Base-by-base conservation (phyloP, 2,888 invertebrate species). In the Leptogaster cylindrica region DNA sequence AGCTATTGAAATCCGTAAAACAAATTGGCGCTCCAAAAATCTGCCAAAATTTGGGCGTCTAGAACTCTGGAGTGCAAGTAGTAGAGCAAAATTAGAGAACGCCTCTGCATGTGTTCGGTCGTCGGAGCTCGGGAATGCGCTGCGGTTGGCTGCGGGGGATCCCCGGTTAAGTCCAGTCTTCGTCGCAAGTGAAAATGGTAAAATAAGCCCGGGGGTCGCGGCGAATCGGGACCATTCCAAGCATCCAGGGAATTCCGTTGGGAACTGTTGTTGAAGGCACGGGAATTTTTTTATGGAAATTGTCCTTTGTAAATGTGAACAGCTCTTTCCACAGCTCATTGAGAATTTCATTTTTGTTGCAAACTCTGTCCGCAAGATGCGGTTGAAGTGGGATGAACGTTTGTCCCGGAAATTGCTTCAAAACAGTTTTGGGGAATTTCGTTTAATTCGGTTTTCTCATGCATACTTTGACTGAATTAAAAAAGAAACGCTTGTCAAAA, bases 261-360 rank as follows among this genome's bases (percentile, higher is more conserved):
- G 46, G 46, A 46, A 46, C 46, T 46, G 16, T 20, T 8, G 46
- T 18, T 46, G 46, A 10, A 25, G 46, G 25, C 31, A 3, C 46
- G 12, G 5, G n/a, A 46, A 20, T 46, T 20, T 46, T 46, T 46
- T 12, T 46, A 20, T 25, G 46, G 52, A 52, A 31, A 52, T 31
- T 52, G 52, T 52, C 52, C 52, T 52, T 52, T 52, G 23, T 52
- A 33, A 28, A 52, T 31, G 52, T 52, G 52, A 52, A 52, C 31
- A 33, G 52, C 52, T 33, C 52, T 31, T 52, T 18, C 27, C 52
- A n/a, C 28, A 31, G 52, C n/a, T 25, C 18, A 14, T 16, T 10
- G 33, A 18, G 52, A 52, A 52, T 52, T 52, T 31, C 23, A 52
- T 31, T 52, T 31, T 52, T 52, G 31, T 52, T 52, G 31, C 28